Percentiles rank a stretch among this genome's conserved stretches.
Evolutionary conservation across 2,888 invertebrate genomes (phyloP).

Genomic region (Trissolcus japonicus): DNA sequence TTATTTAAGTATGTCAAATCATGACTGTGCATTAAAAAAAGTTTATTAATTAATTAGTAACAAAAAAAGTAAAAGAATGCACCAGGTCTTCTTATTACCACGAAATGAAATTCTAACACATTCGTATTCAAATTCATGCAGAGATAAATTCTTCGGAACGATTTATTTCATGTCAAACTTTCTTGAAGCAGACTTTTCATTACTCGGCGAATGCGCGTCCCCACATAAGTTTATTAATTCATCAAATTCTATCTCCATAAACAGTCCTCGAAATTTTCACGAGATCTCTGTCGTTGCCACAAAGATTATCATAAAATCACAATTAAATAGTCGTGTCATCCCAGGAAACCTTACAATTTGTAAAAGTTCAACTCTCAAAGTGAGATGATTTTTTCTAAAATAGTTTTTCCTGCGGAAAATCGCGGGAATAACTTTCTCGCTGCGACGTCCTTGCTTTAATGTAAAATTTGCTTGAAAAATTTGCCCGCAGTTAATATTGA

Average conservation of each 20-base stretch:
- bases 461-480: conserved; percentile 26
- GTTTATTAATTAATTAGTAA: too few species aligned
- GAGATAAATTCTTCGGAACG: conserved; percentile 29
- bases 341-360: conserved; percentile 15
- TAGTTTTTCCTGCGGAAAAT: conserved; percentile 3
- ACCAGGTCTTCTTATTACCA: too few species aligned
- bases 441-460: conserved; percentile 5
- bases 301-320: conserved; percentile 26
- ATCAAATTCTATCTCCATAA: conserved; percentile 46
- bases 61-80: too few species aligned
- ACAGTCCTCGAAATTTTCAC: conserved; percentile 36
- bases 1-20: too few species aligned
- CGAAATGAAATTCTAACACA: conserved; percentile 38
- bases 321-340: conserved; percentile 24
- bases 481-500: conserved; percentile 35
- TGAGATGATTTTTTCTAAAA: conserved; percentile 2
- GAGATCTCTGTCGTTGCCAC: conserved; percentile 5
- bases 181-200: conserved; percentile 48
- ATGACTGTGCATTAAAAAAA: too few species aligned
- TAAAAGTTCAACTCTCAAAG: conserved; percentile 3
- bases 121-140: conserved; percentile 40
- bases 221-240: conserved; percentile 43
- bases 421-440: conserved; percentile 6
- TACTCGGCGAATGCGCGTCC: conserved; percentile 28
- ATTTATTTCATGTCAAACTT: conserved; percentile 51